Percentiles rank a stretch among this genome's conserved stretches.
Conservation (phyloP, 1,140 invertebrate genomes). For the Lerema accius region DNA sequence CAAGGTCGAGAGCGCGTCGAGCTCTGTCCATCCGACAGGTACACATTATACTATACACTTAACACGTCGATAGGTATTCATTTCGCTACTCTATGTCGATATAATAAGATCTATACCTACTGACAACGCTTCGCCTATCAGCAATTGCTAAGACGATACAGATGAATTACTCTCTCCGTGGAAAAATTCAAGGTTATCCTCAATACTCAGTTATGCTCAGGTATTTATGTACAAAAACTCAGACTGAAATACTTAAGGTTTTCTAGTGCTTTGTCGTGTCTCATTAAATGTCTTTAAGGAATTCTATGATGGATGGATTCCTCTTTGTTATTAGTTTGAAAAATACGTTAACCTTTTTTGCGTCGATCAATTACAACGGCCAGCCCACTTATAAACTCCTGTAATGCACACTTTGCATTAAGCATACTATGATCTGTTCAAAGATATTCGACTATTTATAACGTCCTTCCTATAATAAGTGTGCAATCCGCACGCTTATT, state of each 20-base stretch:
- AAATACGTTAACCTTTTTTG: conserved; percentile 51
- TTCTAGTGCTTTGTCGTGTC: conserved; percentile 4
- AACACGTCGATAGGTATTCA: conserved; percentile 40
- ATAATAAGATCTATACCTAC: background rate
- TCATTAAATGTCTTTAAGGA: conserved; percentile 12
- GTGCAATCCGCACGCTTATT: conserved; percentile 69
- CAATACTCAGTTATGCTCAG: background rate
- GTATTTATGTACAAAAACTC: background rate
- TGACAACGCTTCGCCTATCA: too few relatives aligned
- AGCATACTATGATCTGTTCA: conserved; percentile 48
- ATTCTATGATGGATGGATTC: conserved; percentile 38
- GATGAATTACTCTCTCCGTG: conserved; percentile 1
- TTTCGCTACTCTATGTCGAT: conserved; percentile 50
- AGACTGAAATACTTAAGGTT: background rate
- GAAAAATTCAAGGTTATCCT: conserved; percentile 11
- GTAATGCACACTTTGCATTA: conserved; percentile 55
- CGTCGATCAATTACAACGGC: conserved; percentile 70
- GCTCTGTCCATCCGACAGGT: conserved; percentile 53
- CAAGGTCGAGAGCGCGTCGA: conserved; percentile 66
- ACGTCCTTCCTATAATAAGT: conserved; percentile 59
- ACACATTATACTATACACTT: conserved; percentile 47
- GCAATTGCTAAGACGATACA: too few relatives aligned
- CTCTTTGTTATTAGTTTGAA: conserved; percentile 34
- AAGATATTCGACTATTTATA: conserved; percentile 64
- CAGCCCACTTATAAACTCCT: conserved; percentile 67